A percentile compares a stretch with the other conserved stretches of the same genome.
Evolutionary conservation across 2,888 invertebrate species (phyloP).

Genomic region (Phyllotreta cruciferae): DNA sequence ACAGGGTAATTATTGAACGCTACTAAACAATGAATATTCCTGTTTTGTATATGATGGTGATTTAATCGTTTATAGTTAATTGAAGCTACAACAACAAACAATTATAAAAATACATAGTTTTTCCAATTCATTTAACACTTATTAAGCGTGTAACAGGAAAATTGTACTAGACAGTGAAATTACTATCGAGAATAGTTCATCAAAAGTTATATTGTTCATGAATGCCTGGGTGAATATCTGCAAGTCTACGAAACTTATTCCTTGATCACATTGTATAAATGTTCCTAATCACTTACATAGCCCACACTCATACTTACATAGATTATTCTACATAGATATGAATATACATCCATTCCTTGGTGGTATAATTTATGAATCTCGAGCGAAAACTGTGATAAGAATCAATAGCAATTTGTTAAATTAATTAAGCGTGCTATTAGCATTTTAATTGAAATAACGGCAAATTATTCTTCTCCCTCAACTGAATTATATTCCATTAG

Average conservation of each 20-base stretch:
- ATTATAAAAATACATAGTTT: no score
- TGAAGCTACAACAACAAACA: neutral
- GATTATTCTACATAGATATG: neutral
- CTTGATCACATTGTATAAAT: no score
- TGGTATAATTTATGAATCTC: neutral
- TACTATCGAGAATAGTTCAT: no score
- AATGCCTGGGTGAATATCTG: no score
- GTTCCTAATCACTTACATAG: no score
- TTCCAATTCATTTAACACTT: no score
- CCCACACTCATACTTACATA: no score
- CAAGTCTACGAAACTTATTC: no score
- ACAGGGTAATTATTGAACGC: conserved; percentile 13
- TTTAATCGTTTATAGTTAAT: neutral
- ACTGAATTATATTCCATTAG: no score
- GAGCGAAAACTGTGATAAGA: neutral
- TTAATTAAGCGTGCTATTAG: conserved; percentile 2
- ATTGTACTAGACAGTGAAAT: no score
- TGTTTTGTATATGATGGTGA: neutral
- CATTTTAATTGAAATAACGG: conserved; percentile 12
- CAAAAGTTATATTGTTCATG: no score
- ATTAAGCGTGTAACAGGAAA: no score
- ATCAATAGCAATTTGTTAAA: conserved; percentile 1
- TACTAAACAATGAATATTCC: neutral
- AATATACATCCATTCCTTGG: neutral
- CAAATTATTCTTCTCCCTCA: neutral